Base-by-base conservation (phyloP, 2,113 vertebrate species). In the Ptilonorhynchus violaceus region DNA sequence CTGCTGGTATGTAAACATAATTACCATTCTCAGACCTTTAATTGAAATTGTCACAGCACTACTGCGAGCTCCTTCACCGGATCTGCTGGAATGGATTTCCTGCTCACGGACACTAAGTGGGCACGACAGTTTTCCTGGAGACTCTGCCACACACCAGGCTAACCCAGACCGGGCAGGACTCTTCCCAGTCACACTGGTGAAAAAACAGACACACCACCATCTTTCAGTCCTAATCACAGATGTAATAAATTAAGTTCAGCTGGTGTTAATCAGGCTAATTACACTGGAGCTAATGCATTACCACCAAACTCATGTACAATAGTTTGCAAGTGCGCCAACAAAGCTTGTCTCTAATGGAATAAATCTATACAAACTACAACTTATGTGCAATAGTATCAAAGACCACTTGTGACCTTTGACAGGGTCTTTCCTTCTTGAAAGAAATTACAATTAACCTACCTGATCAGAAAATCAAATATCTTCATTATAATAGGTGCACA, bases 21-120 rank as follows among this genome's bases (percentile, higher is more conserved):
- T 96, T 96, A 96, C 87, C 85, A 82, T 95, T 87, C 93, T 88
- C 95, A 96, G 96, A 94, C 95, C 93, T 94, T 82, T 96, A 96
- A 97, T 95, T 94, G 93, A 94, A 97, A 95, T 75, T 91, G 91
- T 87, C 94, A 93, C 77, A 85, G 91, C 77, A 75, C 69, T 64
- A 21, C 86, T 2, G 5, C 74, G 59, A 87, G 93, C 87, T 85
- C 19, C 84, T 78, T 92, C 47, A 79, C 69, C 25, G 28, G 66
- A 5, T 53, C 14, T 58, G 84, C 77, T 85, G 49, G 44, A 17
- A 62, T 53, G 77, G 86, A 73, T 96, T 89, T 96, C 62, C 66
- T 59, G 10, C 47, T 50, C 81, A 15, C 0, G 17, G 88, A 77
- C 2, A 0, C 50, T 67, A 17, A 94, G 20, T 11, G 37, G 77